Conservation (phyloP, 2,113 vertebrate genomes). For the Cebus imitator region DNA sequence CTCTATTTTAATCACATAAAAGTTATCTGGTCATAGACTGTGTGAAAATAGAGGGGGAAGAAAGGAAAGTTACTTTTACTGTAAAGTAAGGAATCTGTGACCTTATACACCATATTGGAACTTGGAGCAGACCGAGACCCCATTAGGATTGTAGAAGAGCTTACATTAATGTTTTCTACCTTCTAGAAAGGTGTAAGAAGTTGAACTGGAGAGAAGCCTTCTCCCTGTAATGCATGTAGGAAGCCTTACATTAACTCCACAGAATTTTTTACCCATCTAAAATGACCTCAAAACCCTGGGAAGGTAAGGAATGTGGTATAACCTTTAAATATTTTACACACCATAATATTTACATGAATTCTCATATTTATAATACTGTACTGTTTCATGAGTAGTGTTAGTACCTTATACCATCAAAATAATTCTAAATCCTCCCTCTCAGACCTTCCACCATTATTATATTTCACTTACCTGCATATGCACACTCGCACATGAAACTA, state of each 20-base stretch:
- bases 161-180: background rate
- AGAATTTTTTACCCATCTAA: background rate
- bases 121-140: background rate
- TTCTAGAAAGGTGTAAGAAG: background rate
- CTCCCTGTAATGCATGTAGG: background rate
- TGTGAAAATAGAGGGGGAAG: background rate
- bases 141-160: background rate
- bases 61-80: background rate
- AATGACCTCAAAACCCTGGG: background rate
- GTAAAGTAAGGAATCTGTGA: background rate
- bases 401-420: background rate
- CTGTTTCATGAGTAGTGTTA: background rate
- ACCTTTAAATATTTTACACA: background rate
- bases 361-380: background rate
- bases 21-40: background rate
- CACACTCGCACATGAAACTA: background rate
- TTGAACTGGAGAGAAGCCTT: background rate
- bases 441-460: background rate
- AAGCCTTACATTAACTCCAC: background rate
- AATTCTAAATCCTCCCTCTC: background rate
- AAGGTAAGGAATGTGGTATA: background rate
- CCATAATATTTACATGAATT: background rate
- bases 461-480: background rate
- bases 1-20: background rate
- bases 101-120: background rate